Percentiles rank a stretch among this genome's conserved stretches.
Evolutionary conservation across 1,140 invertebrate genomes (phyloP).

Genomic region (Cardiocondyla obscurior): DNA sequence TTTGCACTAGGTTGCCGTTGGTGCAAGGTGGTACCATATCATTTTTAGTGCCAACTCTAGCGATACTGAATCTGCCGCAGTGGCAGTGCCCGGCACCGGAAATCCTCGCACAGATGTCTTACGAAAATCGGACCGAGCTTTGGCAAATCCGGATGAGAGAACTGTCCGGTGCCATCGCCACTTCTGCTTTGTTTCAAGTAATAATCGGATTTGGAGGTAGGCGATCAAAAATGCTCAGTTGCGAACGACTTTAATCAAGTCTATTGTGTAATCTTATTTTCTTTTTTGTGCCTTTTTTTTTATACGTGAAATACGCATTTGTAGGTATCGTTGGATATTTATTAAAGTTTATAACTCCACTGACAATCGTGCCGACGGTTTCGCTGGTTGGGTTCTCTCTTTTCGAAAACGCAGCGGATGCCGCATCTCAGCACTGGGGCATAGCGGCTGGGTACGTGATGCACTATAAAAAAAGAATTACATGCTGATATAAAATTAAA

Average conservation of each 20-base stretch:
- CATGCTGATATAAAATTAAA: too few relatives aligned
- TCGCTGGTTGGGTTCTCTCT: constrained; percentile 91
- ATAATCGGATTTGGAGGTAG: constrained; percentile 88
- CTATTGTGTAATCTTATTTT: background rate
- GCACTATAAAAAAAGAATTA: too few relatives aligned
- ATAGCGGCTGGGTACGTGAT: constrained; percentile 89
- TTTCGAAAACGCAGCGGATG: constrained; percentile 90
- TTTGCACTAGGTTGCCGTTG: constrained; percentile 86
- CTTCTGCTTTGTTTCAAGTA: constrained; percentile 91
- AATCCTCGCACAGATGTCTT: constrained; percentile 85
- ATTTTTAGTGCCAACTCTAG: constrained; percentile 93
- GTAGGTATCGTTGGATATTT: constrained; percentile 89
- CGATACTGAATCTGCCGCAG: constrained; percentile 90
- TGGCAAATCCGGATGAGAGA: constrained; percentile 93
- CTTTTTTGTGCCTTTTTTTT: background rate
- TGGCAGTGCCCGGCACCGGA: constrained; percentile 90
- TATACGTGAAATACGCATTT: background rate
- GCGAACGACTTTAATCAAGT: background rate
- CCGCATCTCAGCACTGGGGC: constrained; percentile 92
- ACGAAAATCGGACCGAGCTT: constrained; percentile 86
- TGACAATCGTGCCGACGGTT: constrained; percentile 92
- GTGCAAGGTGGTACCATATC: constrained; percentile 93
- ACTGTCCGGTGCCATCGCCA: constrained; percentile 93
- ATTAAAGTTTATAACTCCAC: constrained; percentile 90
- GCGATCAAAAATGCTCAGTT: too few relatives aligned